A percentile compares a stretch with the other conserved stretches of the same genome.
phyloP scores from a whole-genome alignment of 2,113 vertebrate genomes.

The Oreochromis aureus region DNA sequence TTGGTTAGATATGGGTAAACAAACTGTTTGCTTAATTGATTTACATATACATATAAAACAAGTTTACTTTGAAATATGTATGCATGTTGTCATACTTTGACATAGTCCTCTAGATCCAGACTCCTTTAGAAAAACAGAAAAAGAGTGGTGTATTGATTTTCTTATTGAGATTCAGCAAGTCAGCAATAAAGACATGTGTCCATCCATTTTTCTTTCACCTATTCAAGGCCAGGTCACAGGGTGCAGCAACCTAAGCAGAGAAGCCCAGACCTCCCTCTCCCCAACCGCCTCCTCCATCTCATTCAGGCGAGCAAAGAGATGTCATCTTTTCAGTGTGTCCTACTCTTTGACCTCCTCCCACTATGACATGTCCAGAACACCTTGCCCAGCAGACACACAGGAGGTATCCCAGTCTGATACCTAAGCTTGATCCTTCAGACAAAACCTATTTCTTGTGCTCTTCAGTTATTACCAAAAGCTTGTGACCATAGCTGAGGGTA shows the following conservation, averaged over 20 bases:
- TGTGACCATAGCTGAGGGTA: not conserved
- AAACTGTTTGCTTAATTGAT: not conserved
- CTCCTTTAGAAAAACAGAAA: not conserved
- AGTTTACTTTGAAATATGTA: not conserved
- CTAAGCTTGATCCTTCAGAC: not conserved
- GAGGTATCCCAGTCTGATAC: not conserved
- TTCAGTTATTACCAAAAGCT: not conserved
- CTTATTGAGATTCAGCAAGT: not conserved
- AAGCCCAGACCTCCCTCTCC: not conserved
- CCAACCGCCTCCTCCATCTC: not conserved
- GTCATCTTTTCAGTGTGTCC: not conserved
- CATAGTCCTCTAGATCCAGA: not conserved
- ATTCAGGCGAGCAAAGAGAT: not conserved
- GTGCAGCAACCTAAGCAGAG: not conserved
- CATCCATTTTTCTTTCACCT: not conserved
- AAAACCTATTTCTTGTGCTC: not conserved
- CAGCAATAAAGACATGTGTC: not conserved
- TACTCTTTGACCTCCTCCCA: not conserved
- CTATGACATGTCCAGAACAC: not conserved
- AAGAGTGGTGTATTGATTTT: not conserved
- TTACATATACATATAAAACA: not conserved
- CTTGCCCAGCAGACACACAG: not conserved
- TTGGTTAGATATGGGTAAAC: not conserved
- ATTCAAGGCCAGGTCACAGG: not conserved
- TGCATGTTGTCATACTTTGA: not conserved